Evolutionary conservation across 2,888 invertebrate species (phyloP).

Genomic region (Volucella inflata): DNA sequence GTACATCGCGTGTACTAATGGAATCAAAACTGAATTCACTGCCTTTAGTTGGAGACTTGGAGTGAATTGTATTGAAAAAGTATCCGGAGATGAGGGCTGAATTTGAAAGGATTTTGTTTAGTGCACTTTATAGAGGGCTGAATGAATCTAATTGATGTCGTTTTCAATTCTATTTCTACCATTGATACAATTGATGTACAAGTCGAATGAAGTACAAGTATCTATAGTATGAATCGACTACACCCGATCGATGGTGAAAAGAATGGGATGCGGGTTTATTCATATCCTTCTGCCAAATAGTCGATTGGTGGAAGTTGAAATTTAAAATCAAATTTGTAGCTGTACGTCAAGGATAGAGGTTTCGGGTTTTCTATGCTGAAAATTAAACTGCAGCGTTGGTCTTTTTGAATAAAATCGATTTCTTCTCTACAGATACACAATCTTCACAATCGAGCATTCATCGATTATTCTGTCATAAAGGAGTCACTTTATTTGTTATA

Average conservation of each 20-base stretch:
- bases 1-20: conserved; percentile 69
- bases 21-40: conserved; percentile 64
- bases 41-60: not conserved
- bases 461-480: no score
- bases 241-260: not conserved
- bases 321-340: conserved; percentile 52
- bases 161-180: conserved; percentile 64
- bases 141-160: conserved; percentile 69
- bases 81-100: not conserved
- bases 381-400: no score
- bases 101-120: conserved; percentile 13
- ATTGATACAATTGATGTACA: conserved; percentile 41
- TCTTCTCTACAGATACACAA: no score
- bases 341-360: not conserved
- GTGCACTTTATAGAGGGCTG: conserved; percentile 1
- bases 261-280: conserved; percentile 3
- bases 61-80: not conserved
- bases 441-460: no score
- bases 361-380: no score
- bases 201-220: conserved; percentile 47
- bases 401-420: no score
- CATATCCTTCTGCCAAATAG: conserved; percentile 50
- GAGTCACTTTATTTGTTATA: not conserved
- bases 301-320: conserved; percentile 48
- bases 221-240: not conserved